phyloP scores from a whole-genome alignment of 1,140 invertebrate genomes.

The Megathymus violae region DNA sequence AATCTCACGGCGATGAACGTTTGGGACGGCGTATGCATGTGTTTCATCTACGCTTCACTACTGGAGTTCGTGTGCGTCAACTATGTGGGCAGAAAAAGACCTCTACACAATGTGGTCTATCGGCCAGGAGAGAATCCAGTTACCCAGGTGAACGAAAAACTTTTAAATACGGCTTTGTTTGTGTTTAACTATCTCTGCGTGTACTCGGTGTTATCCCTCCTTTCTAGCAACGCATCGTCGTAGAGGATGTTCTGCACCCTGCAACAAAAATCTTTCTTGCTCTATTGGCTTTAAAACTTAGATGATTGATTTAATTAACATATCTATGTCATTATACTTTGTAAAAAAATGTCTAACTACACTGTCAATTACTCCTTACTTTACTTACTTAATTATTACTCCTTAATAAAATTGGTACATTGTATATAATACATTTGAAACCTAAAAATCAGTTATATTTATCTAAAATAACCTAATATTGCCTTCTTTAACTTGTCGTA shows the following conservation, averaged over 20 bases:
- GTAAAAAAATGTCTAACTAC: neutral
- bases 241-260: constrained; percentile 30
- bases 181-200: constrained; percentile 33
- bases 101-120: constrained; percentile 94
- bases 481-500: neutral
- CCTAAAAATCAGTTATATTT: neutral
- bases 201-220: constrained; percentile 35
- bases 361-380: too few species aligned
- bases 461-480: constrained; percentile 3
- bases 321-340: neutral
- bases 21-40: constrained; percentile 98
- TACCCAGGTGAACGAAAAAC: constrained; percentile 88
- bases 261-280: constrained; percentile 1
- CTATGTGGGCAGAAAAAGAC: constrained; percentile 95
- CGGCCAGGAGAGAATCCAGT: constrained; percentile 94
- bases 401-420: neutral
- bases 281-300: constrained; percentile 25
- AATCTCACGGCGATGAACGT: constrained; percentile 98
- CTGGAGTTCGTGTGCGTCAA: constrained; percentile 97
- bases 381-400: too few species aligned
- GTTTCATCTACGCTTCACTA: constrained; percentile 96
- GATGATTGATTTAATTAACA: constrained; percentile 11
- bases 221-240: constrained; percentile 42
- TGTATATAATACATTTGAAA: constrained; percentile 8
- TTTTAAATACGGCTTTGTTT: constrained; percentile 30